Percentiles rank a stretch among this genome's conserved stretches.
phyloP scores from a whole-genome alignment of 1,140 invertebrate species.

The honey bee (Apis mellifera) region DNA sequence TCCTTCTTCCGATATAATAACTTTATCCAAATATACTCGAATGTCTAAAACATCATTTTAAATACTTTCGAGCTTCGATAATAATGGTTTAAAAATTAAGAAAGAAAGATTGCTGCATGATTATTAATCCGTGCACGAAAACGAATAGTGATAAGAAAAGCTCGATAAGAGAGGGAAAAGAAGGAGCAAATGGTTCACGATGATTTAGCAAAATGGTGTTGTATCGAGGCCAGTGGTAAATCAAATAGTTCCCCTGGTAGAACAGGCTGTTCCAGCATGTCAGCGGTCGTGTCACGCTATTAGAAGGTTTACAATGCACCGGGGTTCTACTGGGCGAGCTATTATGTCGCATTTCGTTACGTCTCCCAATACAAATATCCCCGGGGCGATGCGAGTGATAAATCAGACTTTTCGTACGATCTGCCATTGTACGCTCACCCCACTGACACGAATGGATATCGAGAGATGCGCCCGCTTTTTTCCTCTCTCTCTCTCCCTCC shows the following conservation, averaged over 20 bases:
- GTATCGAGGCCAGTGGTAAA: slow-evolving; percentile 78
- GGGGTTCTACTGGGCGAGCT: slow-evolving; percentile 75
- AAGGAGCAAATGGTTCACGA: not conserved
- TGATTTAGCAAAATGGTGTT: slow-evolving; percentile 4
- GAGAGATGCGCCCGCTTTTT: slow-evolving; percentile 53
- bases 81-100: too few relatives aligned
- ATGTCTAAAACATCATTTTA: too few relatives aligned
- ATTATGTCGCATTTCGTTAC: slow-evolving; percentile 81
- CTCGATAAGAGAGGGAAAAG: too few relatives aligned
- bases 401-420: slow-evolving; percentile 80
- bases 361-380: slow-evolving; percentile 79
- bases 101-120: too few relatives aligned
- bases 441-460: slow-evolving; percentile 71
- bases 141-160: too few relatives aligned
- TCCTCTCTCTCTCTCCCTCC: slow-evolving; percentile 46
- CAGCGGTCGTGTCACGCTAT: slow-evolving; percentile 79
- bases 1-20: too few relatives aligned
- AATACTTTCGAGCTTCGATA: too few relatives aligned
- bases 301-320: slow-evolving; percentile 79
- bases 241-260: slow-evolving; percentile 69
- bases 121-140: too few relatives aligned
- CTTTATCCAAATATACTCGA: too few relatives aligned
- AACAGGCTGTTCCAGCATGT: slow-evolving; percentile 60
- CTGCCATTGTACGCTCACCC: slow-evolving; percentile 76
- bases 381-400: slow-evolving; percentile 76